Conservation (phyloP, 2,888 invertebrate species). For the Sympetrum striolatum region DNA sequence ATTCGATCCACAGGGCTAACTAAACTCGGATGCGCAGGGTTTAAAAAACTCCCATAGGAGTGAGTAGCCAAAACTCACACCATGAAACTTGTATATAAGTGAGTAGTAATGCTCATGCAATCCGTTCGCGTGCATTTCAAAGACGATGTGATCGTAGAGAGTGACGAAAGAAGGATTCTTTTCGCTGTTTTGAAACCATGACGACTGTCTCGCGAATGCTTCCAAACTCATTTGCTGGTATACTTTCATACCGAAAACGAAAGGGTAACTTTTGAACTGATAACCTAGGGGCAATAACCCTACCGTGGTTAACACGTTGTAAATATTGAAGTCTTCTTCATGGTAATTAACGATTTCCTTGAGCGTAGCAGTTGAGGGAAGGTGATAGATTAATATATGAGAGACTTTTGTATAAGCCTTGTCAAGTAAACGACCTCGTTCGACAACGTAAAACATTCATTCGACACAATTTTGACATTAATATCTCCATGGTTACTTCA, state of each 20-base stretch:
- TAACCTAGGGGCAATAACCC: neutral
- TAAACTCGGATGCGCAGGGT: neutral
- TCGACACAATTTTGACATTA: no score
- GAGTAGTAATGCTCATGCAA: neutral
- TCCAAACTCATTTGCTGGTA: neutral
- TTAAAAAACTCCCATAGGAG: no score
- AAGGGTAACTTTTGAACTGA: neutral
- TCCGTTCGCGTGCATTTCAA: neutral
- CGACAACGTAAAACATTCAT: no score
- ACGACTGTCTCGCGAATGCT: no score
- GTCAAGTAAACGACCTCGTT: neutral
- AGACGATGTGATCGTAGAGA: neutral
- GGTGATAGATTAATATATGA: neutral
- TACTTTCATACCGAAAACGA: neutral
- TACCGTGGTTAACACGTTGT: neutral
- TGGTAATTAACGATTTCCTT: neutral
- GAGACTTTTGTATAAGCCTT: neutral
- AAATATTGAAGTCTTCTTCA: neutral
- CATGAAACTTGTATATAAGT: neutral
- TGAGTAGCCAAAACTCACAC: no score
- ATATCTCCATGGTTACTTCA: no score
- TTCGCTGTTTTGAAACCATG: no score
- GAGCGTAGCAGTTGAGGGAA: neutral
- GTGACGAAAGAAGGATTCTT: no score
- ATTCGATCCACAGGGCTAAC: neutral